phyloP scores from a whole-genome alignment of 2,888 invertebrate species.

The Polylopha cassiicola region DNA sequence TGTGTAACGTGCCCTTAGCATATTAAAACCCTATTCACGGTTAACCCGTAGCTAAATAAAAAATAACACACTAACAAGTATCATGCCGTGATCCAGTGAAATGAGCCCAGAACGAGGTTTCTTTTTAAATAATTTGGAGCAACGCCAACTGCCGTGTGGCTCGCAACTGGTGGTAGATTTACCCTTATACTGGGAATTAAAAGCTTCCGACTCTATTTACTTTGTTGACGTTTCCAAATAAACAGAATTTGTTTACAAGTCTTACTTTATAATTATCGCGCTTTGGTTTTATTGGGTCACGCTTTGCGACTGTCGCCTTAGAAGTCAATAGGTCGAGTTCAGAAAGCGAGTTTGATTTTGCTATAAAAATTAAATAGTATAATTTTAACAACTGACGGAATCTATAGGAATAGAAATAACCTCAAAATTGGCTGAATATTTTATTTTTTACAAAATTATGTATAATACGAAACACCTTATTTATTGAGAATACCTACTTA shows the following conservation, averaged over 20 bases:
- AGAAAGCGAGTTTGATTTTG: too few relatives aligned
- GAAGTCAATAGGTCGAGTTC: too few relatives aligned
- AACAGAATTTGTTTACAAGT: slow-evolving; percentile 12
- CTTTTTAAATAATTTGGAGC: slow-evolving; percentile 72
- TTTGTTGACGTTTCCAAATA: slow-evolving; percentile 26
- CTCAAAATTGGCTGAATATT: too few relatives aligned
- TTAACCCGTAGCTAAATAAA: slow-evolving; percentile 29
- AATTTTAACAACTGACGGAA: too few relatives aligned
- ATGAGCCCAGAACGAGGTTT: slow-evolving; percentile 56
- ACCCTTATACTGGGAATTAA: slow-evolving; percentile 54
- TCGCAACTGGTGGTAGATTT: slow-evolving; percentile 70
- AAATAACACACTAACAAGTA: slow-evolving; percentile 32
- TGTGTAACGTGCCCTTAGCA: background rate
- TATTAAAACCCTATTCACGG: slow-evolving; percentile 6
- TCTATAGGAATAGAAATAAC: too few relatives aligned
- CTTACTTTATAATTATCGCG: slow-evolving; percentile 11
- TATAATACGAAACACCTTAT: too few relatives aligned
- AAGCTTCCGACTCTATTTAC: slow-evolving; percentile 51
- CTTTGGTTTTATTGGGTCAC: slow-evolving; percentile 8
- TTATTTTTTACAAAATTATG: too few relatives aligned
- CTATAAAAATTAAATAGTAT: too few relatives aligned
- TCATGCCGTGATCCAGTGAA: slow-evolving; percentile 47
- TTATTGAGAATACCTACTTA: too few relatives aligned
- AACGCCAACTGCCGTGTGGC: slow-evolving; percentile 48
- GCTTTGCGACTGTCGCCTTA: too few relatives aligned